Evolutionary conservation across 2,797 vertebrate genomes (phyloP), one percentile per base, ranked within the genome.

Genomic region (Dicrostonyx torquatus): DNA sequence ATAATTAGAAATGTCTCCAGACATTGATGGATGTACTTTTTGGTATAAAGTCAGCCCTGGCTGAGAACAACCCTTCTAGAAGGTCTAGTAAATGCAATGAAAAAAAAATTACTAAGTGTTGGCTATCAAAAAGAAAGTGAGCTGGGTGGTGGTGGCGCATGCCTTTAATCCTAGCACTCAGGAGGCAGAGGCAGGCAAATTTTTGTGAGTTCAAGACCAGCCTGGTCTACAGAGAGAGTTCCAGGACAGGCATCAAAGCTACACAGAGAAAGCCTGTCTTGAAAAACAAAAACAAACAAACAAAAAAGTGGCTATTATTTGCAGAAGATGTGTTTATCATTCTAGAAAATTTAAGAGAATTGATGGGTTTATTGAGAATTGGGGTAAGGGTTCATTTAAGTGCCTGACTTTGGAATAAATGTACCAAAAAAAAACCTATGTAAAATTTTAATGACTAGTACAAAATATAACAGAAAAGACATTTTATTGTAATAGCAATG

Each of bases 1-100:
- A 40, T 40, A n/a, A 94, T 26, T 45, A 76, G 58, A 94, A 88
- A 76, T 93, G 12, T 90, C n/a, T 96, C 72, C 62, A 91, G 62
- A 58, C 43, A 78, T 70, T 93, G 73, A 37, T 87, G 50, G 82
- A 84, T 31, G 4, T 45, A 11, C 37, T 20, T 29, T 6, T n/a
- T 20, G 31, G 11, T 5, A 0, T 14, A 77, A 85, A 87, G 43
- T 58, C 43, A 91, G 76, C 43, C 34, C 14, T 5, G 17, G 12
- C 73, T 77, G 68, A 96, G 83, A 90, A 85, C 55, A 34, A 85
- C 29, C 37, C 2, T 90, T 84, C 72, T 95, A 76, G n/a, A 92
- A 87, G 66, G 82, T 77, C 40, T 80, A 90, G 24, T 73, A 90
- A 94, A 78, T 89, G 3, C 43, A 92, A 43, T 15, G 26, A 55